Evolutionary conservation across 2,113 vertebrate genomes (phyloP).

Genomic region (Stigmatopora argus): DNA sequence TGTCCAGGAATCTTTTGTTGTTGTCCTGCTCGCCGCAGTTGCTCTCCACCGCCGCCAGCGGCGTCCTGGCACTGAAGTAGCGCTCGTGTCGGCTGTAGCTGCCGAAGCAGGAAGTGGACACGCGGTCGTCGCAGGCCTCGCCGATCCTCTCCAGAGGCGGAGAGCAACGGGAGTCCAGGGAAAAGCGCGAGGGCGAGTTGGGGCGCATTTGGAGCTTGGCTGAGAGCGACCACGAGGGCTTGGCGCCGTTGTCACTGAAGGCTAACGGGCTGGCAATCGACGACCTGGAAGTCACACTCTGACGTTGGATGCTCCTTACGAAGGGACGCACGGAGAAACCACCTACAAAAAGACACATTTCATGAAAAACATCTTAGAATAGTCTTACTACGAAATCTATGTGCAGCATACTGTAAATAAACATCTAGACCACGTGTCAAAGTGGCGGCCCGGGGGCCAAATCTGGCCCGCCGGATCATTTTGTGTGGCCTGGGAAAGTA

Average conservation of each 20-base stretch:
- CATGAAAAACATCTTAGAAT: background rate
- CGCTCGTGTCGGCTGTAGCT: conserved; percentile 77
- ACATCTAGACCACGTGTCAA: too few relatives aligned
- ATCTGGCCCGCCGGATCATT: too few relatives aligned
- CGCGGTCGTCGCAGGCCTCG: conserved; percentile 85
- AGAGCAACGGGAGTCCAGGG: conserved; percentile 89
- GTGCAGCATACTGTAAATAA: background rate
- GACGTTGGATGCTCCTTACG: conserved; percentile 91
- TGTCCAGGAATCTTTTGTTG: conserved; percentile 64
- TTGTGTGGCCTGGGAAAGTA: too few relatives aligned
- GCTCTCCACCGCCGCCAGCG: conserved; percentile 86
- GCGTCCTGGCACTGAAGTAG: conserved; percentile 77
- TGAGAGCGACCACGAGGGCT: conserved; percentile 89
- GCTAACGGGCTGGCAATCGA: conserved; percentile 90
- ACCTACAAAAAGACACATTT: conserved; percentile 62
- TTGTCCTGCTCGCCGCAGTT: conserved; percentile 73
- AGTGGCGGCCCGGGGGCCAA: too few relatives aligned
- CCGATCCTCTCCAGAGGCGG: conserved; percentile 89
- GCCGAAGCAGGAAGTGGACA: conserved; percentile 89
- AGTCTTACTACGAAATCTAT: background rate
- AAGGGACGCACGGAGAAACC: conserved; percentile 95
- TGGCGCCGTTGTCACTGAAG: conserved; percentile 80
- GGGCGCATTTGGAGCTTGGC: conserved; percentile 91
- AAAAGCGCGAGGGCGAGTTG: conserved; percentile 87
- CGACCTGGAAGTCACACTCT: conserved; percentile 87